phyloP scores from a whole-genome alignment of 2,888 invertebrate genomes.

The Drosophila meridiana region DNA sequence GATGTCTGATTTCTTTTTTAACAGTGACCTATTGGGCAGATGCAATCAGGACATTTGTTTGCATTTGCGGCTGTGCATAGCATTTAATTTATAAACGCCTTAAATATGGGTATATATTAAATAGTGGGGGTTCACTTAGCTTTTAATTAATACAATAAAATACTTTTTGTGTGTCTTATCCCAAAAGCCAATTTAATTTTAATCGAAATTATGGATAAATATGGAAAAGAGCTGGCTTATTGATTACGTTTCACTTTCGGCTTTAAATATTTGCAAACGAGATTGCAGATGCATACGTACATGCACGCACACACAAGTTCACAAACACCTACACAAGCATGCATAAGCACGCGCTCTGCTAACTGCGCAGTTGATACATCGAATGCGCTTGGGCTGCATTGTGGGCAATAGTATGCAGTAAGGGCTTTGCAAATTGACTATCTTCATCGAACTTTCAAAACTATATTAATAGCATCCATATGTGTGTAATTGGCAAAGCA shows the following conservation, averaged over 20 bases:
- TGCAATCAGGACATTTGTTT: slow-evolving; percentile 13
- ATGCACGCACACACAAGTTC: no score
- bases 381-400: no score
- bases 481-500: no score
- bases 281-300: background rate
- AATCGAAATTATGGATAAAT: background rate
- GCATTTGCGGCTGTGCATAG: slow-evolving; percentile 23
- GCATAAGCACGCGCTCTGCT: no score
- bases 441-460: no score
- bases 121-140: slow-evolving; percentile 39
- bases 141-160: slow-evolving; percentile 38
- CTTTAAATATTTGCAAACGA: slow-evolving; percentile 2
- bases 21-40: slow-evolving; percentile 48
- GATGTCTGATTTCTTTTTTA: background rate
- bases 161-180: slow-evolving; percentile 22
- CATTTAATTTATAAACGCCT: slow-evolving; percentile 46
- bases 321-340: no score
- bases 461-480: no score
- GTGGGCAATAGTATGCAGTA: no score
- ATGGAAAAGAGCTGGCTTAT: slow-evolving; percentile 9
- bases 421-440: no score
- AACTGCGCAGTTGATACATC: no score
- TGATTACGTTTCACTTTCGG: slow-evolving; percentile 16
- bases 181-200: slow-evolving; percentile 9
- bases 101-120: slow-evolving; percentile 57